Conservation (phyloP, 2,888 invertebrate species). For the Acanthosepion pharaonis region DNA sequence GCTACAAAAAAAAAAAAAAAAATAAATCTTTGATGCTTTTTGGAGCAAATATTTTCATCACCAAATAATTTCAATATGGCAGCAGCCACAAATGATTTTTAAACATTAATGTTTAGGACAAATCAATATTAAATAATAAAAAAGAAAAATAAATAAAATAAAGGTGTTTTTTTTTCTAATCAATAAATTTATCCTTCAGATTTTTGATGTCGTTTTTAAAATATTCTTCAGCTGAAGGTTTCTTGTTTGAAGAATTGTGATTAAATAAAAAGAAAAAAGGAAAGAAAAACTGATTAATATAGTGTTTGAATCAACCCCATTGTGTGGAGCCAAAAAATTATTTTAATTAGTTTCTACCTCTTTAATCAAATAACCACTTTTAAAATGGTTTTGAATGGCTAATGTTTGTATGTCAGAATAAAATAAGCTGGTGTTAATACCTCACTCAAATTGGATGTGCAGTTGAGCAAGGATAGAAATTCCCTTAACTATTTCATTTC, state of each 20-base stretch:
- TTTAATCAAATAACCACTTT: background rate
- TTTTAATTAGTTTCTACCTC: background rate
- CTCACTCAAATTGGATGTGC: background rate
- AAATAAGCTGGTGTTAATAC: background rate
- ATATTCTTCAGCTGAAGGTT: background rate
- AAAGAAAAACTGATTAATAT: background rate
- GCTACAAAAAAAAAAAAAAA: no score
- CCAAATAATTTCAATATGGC: no score
- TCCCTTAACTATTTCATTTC: background rate
- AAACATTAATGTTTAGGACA: no score
- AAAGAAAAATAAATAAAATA: background rate
- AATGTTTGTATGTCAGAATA: background rate
- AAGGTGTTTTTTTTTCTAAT: background rate
- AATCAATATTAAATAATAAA: no score
- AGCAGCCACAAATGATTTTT: no score
- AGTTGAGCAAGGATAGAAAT: background rate
- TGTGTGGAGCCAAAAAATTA: background rate
- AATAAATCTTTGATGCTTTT: no score
- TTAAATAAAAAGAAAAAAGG: background rate
- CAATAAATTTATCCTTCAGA: background rate
- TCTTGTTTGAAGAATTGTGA: background rate
- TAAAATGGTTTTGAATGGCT: background rate
- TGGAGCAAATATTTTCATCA: no score
- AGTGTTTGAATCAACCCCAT: background rate
- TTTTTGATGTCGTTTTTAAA: background rate